Evolutionary conservation across 2,888 invertebrate genomes (phyloP).

Genomic region (Ganaspis brasiliensis): DNA sequence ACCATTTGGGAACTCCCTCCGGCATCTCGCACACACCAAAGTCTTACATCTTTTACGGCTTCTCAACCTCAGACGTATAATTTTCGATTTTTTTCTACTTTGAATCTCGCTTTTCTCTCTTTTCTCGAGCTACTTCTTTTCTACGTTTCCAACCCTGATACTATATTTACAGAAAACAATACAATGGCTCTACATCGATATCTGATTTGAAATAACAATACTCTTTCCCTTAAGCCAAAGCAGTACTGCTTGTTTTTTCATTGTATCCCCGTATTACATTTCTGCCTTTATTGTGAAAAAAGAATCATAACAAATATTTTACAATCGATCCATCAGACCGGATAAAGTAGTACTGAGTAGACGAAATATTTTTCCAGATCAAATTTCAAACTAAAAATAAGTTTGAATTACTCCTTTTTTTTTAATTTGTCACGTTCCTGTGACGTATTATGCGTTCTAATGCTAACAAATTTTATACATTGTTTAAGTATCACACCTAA

Average conservation of each 20-base stretch:
- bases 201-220: slow-evolving; percentile 29
- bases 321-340: too few species aligned
- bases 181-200: background rate
- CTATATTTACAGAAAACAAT: slow-evolving; percentile 21
- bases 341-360: too few species aligned
- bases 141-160: background rate
- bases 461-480: too few species aligned
- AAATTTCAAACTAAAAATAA: too few species aligned
- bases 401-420: too few species aligned
- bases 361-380: too few species aligned
- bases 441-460: too few species aligned
- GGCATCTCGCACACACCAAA: slow-evolving; percentile 51
- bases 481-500: too few species aligned
- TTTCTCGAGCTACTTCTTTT: background rate
- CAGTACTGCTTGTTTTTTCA: background rate
- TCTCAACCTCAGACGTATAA: slow-evolving; percentile 37
- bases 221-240: background rate
- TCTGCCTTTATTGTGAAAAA: too few species aligned
- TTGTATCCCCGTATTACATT: too few species aligned
- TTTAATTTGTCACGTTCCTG: too few species aligned
- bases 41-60: slow-evolving; percentile 20
- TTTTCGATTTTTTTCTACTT: slow-evolving; percentile 18
- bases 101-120: background rate
- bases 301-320: too few species aligned
- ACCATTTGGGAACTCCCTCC: slow-evolving; percentile 70